phyloP scores from a whole-genome alignment of 30 jellyfish, hydroid and myxozoan species.

The Hydra vulgaris region DNA sequence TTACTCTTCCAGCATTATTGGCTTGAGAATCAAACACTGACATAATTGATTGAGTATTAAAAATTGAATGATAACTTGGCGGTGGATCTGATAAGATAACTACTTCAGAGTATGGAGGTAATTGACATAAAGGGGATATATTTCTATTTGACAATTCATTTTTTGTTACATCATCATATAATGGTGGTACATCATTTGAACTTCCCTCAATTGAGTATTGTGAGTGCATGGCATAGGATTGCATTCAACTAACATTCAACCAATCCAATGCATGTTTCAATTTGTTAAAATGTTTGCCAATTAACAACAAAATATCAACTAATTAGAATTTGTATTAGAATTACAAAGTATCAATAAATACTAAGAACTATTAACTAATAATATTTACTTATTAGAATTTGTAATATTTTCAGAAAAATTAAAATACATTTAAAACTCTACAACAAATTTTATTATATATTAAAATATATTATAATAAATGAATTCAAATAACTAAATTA shows the following conservation, averaged over 20 bases:
- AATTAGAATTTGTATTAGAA: too few species aligned
- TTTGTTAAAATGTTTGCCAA: too few species aligned
- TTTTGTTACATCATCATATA: constrained; percentile 42
- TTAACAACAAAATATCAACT: too few species aligned
- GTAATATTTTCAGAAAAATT: too few species aligned
- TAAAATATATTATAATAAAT: too few species aligned
- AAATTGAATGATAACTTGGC: constrained; percentile 50
- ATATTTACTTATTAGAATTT: too few species aligned
- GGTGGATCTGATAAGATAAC: constrained; percentile 61
- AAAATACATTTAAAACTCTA: too few species aligned
- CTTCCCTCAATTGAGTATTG: neutral
- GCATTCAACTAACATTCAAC: neutral
- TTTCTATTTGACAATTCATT: constrained; percentile 6
- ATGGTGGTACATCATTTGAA: constrained; percentile 49
- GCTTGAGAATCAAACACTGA: constrained; percentile 34
- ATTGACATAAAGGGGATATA: constrained; percentile 27
- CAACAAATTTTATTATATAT: too few species aligned
- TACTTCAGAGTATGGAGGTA: constrained; percentile 56
- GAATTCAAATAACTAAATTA: too few species aligned
- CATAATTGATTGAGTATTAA: constrained; percentile 39
- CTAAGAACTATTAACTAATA: too few species aligned
- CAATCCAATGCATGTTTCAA: neutral
- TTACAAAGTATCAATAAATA: too few species aligned
- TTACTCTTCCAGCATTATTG: constrained; percentile 10
- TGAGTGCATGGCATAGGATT: neutral